phyloP scores from a whole-genome alignment of 2,888 invertebrate species.

The Oxycera nigricornis region DNA sequence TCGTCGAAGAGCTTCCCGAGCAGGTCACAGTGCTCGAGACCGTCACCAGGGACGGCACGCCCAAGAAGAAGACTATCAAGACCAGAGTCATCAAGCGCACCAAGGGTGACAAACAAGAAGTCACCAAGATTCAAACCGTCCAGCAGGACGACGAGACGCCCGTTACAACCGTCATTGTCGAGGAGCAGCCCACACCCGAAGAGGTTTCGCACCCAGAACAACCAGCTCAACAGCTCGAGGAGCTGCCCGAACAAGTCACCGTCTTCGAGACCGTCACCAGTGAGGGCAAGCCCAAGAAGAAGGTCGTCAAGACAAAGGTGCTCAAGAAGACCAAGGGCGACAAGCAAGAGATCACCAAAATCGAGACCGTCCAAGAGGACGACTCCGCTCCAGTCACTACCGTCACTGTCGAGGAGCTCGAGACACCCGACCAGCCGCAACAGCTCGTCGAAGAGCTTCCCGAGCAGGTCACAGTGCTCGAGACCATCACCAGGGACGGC shows the following conservation, averaged over 20 bases:
- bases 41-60: slow-evolving; percentile 37
- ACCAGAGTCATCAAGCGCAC: slow-evolving; percentile 57
- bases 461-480: slow-evolving; percentile 57
- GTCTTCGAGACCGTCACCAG: slow-evolving; percentile 45
- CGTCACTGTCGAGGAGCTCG: slow-evolving; percentile 51
- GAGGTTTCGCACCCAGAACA: slow-evolving; percentile 48
- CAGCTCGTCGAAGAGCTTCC: slow-evolving; percentile 47
- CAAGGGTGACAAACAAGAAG: slow-evolving; percentile 52
- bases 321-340: slow-evolving; percentile 50
- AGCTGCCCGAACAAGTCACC: slow-evolving; percentile 50
- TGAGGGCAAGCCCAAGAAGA: slow-evolving; percentile 51
- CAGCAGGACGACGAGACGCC: slow-evolving; percentile 58
- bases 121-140: slow-evolving; percentile 57
- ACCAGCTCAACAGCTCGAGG: slow-evolving; percentile 50
- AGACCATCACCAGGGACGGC: slow-evolving; percentile 54
- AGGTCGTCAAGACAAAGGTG: slow-evolving; percentile 49
- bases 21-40: slow-evolving; percentile 39
- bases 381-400: slow-evolving; percentile 54
- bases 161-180: slow-evolving; percentile 52
- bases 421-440: slow-evolving; percentile 47
- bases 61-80: slow-evolving; percentile 53
- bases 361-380: slow-evolving; percentile 54
- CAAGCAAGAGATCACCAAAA: slow-evolving; percentile 56
- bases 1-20: slow-evolving; percentile 47
- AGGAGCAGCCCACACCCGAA: slow-evolving; percentile 45